Conservation (phyloP, 2,113 vertebrate genomes). For the Brienomyrus longianalis region DNA sequence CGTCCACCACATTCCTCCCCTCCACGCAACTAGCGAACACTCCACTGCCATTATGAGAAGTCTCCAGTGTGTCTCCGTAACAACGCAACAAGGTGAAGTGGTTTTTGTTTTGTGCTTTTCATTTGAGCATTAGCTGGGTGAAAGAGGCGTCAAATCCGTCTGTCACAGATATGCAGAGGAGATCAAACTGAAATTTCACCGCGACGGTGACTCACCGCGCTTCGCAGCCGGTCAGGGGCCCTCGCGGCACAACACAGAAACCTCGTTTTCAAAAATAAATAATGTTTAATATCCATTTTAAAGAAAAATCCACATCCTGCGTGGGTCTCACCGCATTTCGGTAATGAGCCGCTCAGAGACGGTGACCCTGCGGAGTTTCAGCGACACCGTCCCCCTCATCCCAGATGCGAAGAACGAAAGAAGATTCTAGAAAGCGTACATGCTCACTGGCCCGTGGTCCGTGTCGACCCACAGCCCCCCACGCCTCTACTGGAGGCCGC, state of each 20-base stretch:
- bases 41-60: background rate
- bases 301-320: background rate
- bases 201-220: background rate
- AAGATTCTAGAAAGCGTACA: background rate
- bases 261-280: background rate
- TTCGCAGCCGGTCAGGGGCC: conserved; percentile 3
- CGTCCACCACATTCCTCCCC: too few species aligned
- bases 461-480: background rate
- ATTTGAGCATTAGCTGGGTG: background rate
- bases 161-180: conserved; percentile 13
- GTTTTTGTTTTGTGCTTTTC: background rate
- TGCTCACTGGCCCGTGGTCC: background rate
- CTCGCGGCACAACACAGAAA: background rate
- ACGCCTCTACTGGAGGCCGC: conserved; percentile 3
- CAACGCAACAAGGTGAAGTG: background rate
- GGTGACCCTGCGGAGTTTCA: background rate
- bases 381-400: background rate
- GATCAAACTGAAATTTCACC: background rate
- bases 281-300: conserved; percentile 16
- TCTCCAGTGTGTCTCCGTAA: background rate
- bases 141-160: background rate
- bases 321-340: background rate
- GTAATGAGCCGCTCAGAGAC: background rate
- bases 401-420: background rate
- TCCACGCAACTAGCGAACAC: background rate